Evolutionary conservation across 1,140 invertebrate genomes (phyloP).

Genomic region (Zaprionus taronus): DNA sequence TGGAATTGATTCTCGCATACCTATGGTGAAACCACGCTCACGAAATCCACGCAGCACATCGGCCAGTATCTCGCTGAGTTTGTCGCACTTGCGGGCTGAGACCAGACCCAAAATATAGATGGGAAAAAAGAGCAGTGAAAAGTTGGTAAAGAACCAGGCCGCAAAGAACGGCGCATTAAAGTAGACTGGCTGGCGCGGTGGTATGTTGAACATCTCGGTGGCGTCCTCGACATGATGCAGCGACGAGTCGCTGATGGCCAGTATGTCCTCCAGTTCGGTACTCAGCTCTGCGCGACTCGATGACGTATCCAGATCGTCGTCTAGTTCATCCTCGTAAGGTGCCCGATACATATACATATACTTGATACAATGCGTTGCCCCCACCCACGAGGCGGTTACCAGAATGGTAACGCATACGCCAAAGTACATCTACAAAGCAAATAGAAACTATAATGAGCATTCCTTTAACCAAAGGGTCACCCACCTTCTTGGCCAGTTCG

Average conservation of each 20-base stretch:
- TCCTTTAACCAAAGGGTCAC: neutral
- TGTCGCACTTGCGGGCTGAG: constrained; percentile 89
- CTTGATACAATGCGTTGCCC: constrained; percentile 94
- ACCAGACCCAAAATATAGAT: constrained; percentile 92
- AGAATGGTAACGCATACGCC: constrained; percentile 93
- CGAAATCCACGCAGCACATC: constrained; percentile 93
- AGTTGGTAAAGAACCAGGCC: constrained; percentile 97
- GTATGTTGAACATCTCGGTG: constrained; percentile 82
- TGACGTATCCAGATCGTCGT: constrained; percentile 84
- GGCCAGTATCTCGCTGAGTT: constrained; percentile 89
- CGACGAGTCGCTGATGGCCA: constrained; percentile 85
- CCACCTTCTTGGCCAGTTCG: constrained; percentile 89
- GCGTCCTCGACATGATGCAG: constrained; percentile 80
- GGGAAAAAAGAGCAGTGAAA: constrained; percentile 95
- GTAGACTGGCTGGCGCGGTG: constrained; percentile 72
- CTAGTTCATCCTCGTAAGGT: constrained; percentile 83
- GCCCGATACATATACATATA: constrained; percentile 89
- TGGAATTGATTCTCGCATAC: constrained; percentile 84
- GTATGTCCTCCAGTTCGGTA: constrained; percentile 83
- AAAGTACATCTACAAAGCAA: constrained; percentile 89
- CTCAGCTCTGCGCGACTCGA: constrained; percentile 81
- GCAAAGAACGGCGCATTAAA: constrained; percentile 95
- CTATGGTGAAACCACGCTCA: constrained; percentile 94
- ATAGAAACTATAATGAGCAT: neutral
- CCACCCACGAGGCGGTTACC: constrained; percentile 94